Percentiles rank a stretch among this genome's conserved stretches.
Conservation (phyloP, 1,140 invertebrate species). For the Diprion similis region DNA sequence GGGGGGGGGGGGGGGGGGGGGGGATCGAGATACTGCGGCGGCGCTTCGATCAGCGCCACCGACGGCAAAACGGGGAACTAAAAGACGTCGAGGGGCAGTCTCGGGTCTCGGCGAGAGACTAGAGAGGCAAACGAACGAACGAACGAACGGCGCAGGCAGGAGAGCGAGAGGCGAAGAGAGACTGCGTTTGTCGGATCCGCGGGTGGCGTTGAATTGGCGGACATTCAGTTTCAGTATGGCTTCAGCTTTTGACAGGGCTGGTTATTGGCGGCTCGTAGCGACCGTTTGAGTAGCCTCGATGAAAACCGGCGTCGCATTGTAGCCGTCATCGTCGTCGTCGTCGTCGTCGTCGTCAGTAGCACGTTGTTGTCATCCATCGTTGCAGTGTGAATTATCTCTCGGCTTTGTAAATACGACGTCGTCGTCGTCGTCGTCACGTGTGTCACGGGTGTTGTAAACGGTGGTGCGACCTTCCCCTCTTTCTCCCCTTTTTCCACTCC, state of each 20-base stretch:
- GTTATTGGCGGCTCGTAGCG: background rate
- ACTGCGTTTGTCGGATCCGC: background rate
- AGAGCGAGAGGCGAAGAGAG: too few species aligned
- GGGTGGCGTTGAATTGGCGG: background rate
- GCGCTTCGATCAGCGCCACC: background rate
- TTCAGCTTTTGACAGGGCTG: constrained; percentile 2
- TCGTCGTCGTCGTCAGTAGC: too few species aligned
- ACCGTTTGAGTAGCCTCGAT: background rate
- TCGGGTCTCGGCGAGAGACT: too few species aligned
- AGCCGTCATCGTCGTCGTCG: background rate
- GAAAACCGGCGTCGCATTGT: background rate
- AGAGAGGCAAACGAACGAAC: too few species aligned
- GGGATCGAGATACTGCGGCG: background rate
- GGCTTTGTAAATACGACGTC: background rate
- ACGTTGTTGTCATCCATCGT: too few species aligned
- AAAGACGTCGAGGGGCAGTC: too few species aligned
- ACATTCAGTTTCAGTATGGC: background rate
- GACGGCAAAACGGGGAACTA: background rate
- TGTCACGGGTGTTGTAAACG: too few species aligned
- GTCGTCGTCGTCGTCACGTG: too few species aligned
- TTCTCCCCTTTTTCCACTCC: too few species aligned
- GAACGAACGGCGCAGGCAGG: too few species aligned
- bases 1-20: too few species aligned
- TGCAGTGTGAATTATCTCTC: background rate
- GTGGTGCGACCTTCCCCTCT: too few species aligned